Evolutionary conservation across 2,113 vertebrate species (phyloP).

Genomic region (Eurypyga helias): DNA sequence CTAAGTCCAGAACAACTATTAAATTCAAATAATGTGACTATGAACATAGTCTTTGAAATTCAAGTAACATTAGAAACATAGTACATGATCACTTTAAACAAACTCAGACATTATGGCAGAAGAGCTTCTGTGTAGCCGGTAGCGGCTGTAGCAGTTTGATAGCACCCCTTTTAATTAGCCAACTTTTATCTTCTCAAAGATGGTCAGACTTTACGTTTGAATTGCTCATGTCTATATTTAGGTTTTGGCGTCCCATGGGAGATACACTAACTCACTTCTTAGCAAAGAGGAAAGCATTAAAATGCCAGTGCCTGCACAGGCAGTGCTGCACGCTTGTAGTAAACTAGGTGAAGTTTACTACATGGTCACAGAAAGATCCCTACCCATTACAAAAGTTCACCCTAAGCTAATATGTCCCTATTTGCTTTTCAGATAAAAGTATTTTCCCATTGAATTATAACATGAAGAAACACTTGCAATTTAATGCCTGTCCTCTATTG

Average conservation of each 20-base stretch:
- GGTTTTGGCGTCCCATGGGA: neutral
- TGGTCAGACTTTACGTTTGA: neutral
- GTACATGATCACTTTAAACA: neutral
- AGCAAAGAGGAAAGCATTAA: neutral
- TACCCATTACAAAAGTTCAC: neutral
- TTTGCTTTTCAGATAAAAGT: neutral
- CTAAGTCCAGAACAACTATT: neutral
- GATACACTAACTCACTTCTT: neutral
- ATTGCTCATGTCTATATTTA: neutral
- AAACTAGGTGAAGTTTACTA: neutral
- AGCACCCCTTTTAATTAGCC: neutral
- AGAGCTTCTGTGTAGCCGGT: neutral
- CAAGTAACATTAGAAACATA: neutral
- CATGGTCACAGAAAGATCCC: neutral
- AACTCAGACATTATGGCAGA: neutral
- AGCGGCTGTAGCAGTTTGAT: neutral
- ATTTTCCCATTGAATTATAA: neutral
- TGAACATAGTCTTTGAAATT: neutral
- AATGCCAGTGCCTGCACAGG: neutral
- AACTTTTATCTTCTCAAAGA: neutral
- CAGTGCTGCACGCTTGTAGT: neutral
- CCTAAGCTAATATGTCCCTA: neutral
- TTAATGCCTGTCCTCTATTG: neutral
- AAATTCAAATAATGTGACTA: neutral
- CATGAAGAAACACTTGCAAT: neutral